phyloP scores from a whole-genome alignment of 2,113 vertebrate genomes.

The Heterotilapia buettikoferi region DNA sequence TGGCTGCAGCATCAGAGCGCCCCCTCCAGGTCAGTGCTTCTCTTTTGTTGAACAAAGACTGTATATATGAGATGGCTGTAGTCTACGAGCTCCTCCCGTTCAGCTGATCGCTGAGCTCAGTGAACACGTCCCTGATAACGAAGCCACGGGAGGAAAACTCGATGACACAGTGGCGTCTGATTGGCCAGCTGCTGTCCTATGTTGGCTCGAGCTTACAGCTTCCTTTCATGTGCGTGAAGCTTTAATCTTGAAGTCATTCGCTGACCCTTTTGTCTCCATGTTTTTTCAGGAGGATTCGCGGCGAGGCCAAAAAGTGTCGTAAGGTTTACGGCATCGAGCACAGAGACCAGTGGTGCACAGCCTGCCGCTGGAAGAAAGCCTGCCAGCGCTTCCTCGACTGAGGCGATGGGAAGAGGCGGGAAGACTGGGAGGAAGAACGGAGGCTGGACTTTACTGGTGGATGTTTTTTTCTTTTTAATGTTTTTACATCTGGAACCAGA shows the following conservation, averaged over 20 bases:
- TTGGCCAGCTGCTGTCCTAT: neutral
- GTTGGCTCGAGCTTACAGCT: neutral
- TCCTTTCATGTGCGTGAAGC: neutral
- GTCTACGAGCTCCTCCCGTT: neutral
- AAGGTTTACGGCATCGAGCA: slow-evolving; percentile 88
- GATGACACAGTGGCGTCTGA: neutral
- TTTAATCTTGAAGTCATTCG: neutral
- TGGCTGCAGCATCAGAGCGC: slow-evolving; percentile 74
- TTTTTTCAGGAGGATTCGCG: slow-evolving; percentile 78
- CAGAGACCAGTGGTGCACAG: slow-evolving; percentile 84
- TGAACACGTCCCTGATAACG: rapidly evolving
- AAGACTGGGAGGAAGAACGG: neutral
- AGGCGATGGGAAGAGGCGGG: neutral
- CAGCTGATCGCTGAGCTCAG: neutral
- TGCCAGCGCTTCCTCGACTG: slow-evolving; percentile 85
- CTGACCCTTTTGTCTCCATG: neutral
- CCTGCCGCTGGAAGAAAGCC: slow-evolving; percentile 88
- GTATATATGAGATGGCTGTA: neutral
- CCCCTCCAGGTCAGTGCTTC: slow-evolving; percentile 72
- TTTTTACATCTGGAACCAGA: neutral
- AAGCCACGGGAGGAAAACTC: neutral
- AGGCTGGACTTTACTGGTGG: neutral
- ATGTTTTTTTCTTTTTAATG: neutral
- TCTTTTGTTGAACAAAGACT: neutral
- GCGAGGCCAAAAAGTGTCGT: slow-evolving; percentile 90